phyloP scores from a whole-genome alignment of 2,888 invertebrate species.

The Nomada lathburiana region DNA sequence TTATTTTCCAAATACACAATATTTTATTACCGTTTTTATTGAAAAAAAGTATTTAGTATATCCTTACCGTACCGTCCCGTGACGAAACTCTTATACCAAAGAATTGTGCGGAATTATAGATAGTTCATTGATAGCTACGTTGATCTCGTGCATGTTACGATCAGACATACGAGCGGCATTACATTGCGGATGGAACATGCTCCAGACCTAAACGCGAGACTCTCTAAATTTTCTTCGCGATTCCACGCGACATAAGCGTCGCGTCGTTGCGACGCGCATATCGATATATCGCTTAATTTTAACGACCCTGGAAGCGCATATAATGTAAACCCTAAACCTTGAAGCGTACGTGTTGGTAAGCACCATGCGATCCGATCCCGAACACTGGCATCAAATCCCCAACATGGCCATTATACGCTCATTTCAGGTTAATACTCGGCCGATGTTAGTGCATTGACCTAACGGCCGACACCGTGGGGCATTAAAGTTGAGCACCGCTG shows the following conservation, averaged over 20 bases:
- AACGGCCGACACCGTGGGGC: slow-evolving; percentile 64
- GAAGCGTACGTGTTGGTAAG: slow-evolving; percentile 66
- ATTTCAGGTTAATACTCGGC: slow-evolving; percentile 76
- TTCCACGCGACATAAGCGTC: not conserved
- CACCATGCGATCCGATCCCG: slow-evolving; percentile 63
- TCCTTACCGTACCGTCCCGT: too few species aligned
- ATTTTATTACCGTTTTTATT: too few species aligned
- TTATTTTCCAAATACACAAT: too few species aligned
- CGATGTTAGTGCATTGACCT: slow-evolving; percentile 72
- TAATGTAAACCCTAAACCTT: slow-evolving; percentile 79
- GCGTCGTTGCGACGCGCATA: slow-evolving; percentile 60
- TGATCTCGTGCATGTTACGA: too few species aligned
- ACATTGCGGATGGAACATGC: not conserved
- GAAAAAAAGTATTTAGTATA: too few species aligned
- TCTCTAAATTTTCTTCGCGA: slow-evolving; percentile 12
- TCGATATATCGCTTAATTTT: slow-evolving; percentile 79
- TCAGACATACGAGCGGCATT: too few species aligned
- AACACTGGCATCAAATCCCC: slow-evolving; percentile 74
- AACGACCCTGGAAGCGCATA: slow-evolving; percentile 73
- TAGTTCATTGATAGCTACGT: too few species aligned
- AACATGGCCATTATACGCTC: slow-evolving; percentile 77
- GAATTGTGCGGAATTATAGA: too few species aligned
- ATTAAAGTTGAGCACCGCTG: slow-evolving; percentile 69
- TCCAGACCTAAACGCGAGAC: not conserved
- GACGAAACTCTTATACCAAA: too few species aligned